Conservation (phyloP, 1,140 invertebrate species). For the Odontomachus brunneus region DNA sequence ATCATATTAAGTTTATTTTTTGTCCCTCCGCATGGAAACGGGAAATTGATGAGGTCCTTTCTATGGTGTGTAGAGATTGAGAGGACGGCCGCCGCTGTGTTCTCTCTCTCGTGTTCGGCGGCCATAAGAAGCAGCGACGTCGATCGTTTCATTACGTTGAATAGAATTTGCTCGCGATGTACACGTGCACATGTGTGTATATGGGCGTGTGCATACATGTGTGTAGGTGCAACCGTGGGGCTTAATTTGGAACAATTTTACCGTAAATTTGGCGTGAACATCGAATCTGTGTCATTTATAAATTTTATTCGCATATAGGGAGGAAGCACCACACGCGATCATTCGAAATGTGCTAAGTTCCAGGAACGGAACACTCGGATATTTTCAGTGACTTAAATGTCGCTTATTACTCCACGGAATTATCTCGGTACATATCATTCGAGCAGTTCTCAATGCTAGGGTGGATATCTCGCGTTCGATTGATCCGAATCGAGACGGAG, state of each 20-base stretch:
- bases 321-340: too few relatives aligned
- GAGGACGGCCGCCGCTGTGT: constrained; percentile 13
- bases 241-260: constrained; percentile 22
- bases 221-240: background rate
- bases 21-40: constrained; percentile 68
- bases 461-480: background rate
- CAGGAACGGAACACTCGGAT: background rate
- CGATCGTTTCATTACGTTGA: constrained; percentile 52
- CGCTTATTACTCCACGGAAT: background rate
- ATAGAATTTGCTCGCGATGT: constrained; percentile 41
- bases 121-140: constrained; percentile 56
- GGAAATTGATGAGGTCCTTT: constrained; percentile 76
- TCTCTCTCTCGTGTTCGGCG: constrained; percentile 37
- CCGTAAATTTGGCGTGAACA: constrained; percentile 4
- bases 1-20: constrained; percentile 78
- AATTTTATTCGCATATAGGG: constrained; percentile 20
- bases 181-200: background rate
- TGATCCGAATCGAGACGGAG: background rate
- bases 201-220: background rate
- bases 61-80: constrained; percentile 42
- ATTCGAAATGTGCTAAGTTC: background rate
- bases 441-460: background rate
- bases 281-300: constrained; percentile 25
- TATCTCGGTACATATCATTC: background rate
- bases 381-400: constrained; percentile 1